Base-by-base conservation (phyloP, 1,140 invertebrate genomes). In the Coelopa frigida region DNA sequence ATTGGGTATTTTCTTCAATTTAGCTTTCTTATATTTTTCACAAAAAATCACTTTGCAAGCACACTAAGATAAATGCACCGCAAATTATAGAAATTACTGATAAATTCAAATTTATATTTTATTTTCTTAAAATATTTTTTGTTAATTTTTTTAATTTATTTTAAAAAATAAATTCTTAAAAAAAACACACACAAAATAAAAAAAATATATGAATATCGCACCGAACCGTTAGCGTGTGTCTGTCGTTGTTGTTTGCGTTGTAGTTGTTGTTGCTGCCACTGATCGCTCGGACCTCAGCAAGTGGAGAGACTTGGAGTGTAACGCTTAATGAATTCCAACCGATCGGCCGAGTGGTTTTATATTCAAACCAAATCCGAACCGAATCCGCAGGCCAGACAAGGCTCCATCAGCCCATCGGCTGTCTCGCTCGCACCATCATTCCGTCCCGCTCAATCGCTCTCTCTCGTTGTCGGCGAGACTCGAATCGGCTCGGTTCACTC, bases 291-390 rank as follows among this genome's bases (percentile, higher is more conserved):
- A 31, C 21, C 29, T 22, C 27, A 37, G n/a, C n/a, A 49, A 43
- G 36, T 44, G 42, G 24, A 44, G 44, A 49, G 40, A 44, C 33
- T 60, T 65, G 58, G 56, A 56, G 61, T 65, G 59, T 65, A 62
- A 61, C 62, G 62, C 54, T 65, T 65, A 65, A 65, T 65, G 62
- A 65, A 62, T 65, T 65, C 59, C 61, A 65, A 57, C 59, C 61
- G 59, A 60, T 62, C 58, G 60, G 61, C 52, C 62, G 59, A 62
- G 61, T 65, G 61, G 56, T 65, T 65, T 65, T 65, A 65, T 65
- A 65, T 65, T 57, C 60, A 65, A 54, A 29, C 8, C 27, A 29
- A 29, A 29, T 8, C 27, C 8, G 8, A 29, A n/a, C 27, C 8
- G 27, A 8, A n/a, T n/a, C n/a, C n/a, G n/a, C n/a, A n/a, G n/a